Percentiles rank a stretch among this genome's conserved stretches.
Evolutionary conservation across 2,113 vertebrate genomes (phyloP).

Genomic region (Muntiacus reevesi): DNA sequence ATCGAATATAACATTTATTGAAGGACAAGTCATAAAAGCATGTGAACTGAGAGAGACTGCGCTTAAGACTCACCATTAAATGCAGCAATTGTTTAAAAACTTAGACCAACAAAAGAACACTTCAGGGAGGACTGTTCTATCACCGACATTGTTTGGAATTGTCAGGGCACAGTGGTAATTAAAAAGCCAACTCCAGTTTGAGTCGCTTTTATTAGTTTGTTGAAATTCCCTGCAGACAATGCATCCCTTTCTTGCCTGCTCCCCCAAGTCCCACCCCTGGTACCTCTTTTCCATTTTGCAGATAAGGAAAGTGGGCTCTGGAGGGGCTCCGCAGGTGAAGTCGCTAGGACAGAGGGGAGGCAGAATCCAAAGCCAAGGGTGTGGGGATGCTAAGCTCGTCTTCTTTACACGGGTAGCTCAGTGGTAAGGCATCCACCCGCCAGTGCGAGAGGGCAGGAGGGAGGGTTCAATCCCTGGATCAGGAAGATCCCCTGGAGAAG

Average conservation of each 20-base stretch:
- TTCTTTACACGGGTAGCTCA: background rate
- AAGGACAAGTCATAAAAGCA: background rate
- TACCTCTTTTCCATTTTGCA: background rate
- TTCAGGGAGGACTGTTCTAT: background rate
- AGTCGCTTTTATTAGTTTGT: background rate
- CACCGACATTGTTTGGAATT: background rate
- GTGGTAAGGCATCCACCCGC: background rate
- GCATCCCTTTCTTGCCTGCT: background rate
- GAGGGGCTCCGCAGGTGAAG: background rate
- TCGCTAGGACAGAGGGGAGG: rapidly evolving
- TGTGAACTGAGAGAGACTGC: background rate
- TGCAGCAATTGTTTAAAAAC: background rate
- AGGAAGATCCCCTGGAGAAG: background rate
- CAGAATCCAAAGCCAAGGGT: background rate
- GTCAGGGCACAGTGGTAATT: background rate
- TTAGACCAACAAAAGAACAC: background rate
- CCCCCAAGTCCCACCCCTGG: background rate
- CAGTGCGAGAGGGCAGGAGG: background rate
- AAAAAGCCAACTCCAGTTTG: background rate
- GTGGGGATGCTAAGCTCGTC: background rate
- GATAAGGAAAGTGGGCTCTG: background rate
- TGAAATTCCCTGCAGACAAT: background rate
- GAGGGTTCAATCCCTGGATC: background rate
- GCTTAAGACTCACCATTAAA: background rate
- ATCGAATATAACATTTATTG: rapidly evolving